These are phyloP conservation scores for Prosapia bicincta DNA, from an alignment of 2,888 invertebrate species.

Conservation along the genomic window DNA sequence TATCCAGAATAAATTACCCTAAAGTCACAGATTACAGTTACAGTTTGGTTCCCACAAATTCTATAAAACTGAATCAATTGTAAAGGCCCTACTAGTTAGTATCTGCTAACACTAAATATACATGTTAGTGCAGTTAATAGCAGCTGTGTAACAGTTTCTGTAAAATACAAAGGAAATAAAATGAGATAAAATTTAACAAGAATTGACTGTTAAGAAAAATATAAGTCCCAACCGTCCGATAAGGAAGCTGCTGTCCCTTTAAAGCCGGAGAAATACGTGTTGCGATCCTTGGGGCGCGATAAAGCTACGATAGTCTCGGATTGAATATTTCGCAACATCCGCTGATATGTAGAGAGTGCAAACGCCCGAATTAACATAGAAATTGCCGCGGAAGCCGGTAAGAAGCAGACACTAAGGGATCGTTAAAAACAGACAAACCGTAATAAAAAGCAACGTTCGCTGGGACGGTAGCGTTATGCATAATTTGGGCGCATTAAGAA, in stretches of 20 bases:
- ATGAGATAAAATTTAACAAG: too few species aligned
- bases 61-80: too few species aligned
- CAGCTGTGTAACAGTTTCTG: too few species aligned
- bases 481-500: slow-evolving; percentile 27
- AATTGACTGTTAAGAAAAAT: too few species aligned
- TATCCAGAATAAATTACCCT: too few species aligned
- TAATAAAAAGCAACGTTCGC: slow-evolving; percentile 18
- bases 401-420: slow-evolving; percentile 19
- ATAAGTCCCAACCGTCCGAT: too few species aligned
- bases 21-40: too few species aligned
- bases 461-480: slow-evolving; percentile 16
- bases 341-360: not conserved
- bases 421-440: slow-evolving; percentile 24
- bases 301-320: not conserved
- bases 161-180: too few species aligned
- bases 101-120: too few species aligned
- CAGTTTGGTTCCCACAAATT: too few species aligned
- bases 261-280: not conserved
- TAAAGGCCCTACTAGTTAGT: too few species aligned
- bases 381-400: slow-evolving; percentile 17
- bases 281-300: not conserved
- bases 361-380: slow-evolving; percentile 19
- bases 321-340: not conserved
- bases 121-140: too few species aligned
- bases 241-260: not conserved